Evolutionary conservation across 23 tunicate species (phyloP), one percentile per base, ranked within the genome.

Genomic region (Pegea sp.): DNA sequence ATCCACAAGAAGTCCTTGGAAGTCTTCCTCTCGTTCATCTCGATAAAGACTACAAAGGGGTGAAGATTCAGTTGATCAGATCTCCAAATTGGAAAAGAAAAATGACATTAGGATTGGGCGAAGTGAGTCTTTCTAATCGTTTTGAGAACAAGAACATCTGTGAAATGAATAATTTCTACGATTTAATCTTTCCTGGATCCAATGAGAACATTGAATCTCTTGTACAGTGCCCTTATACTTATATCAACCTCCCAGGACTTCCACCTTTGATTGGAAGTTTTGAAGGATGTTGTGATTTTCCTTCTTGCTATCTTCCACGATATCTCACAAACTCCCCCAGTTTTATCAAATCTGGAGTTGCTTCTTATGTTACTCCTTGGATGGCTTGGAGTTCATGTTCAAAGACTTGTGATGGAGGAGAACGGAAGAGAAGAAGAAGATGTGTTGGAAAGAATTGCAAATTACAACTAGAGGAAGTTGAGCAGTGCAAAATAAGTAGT

Each of bases 251-350:
- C 67, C 71, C 76, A 1, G 33, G 29, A 25, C 34, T 67, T 54
- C 84, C 95, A 16, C 62, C 65, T 3, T 32, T 84, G 52, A 62
- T 33, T 19, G 95, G 95, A 19, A 73, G 84, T 21, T 74, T 73
- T 57, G 66, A 52, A 31, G 84, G 84, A 13, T 84, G 95, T 52
- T 84, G 95, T 44, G 95, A 84, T 6, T 56, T 42, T 27, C 66
- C 74, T 7, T 24, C 59, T 7, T 84, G 95, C 57, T 84, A 67
- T 52, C 32, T 66, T 5, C 75, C 95, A 2, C 54, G 63, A 50
- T 19, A 26, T 5, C 42, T 26, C 24, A 29, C 54, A 13, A 26
- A 23, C 21, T 30, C 22, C 42, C 62, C 62, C 13, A 30, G 8
- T 25, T 11, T 38, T 16, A 38, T 8, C 11, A 38, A 8, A 16